Evolutionary conservation across 2,113 vertebrate species (phyloP).

Genomic region (Petromus typicus): DNA sequence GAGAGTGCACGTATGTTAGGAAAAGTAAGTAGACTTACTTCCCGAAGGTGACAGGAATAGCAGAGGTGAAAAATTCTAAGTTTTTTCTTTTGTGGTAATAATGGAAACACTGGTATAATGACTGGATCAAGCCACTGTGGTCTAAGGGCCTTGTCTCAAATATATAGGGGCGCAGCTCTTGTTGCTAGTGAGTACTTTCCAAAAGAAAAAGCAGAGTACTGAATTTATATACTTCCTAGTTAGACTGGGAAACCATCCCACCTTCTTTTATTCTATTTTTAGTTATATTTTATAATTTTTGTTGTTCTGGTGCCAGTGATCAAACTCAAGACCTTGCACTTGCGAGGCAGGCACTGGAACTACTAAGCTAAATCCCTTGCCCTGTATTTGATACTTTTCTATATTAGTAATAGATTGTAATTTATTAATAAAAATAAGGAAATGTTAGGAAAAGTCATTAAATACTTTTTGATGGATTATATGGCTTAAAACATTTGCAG

Average conservation of each 20-base stretch:
- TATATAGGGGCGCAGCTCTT: background rate
- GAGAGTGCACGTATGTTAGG: background rate
- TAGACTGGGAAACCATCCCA: background rate
- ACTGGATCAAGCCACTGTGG: background rate
- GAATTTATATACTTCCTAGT: background rate
- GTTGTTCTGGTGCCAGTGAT: too few species aligned
- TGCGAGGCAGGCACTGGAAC: too few species aligned
- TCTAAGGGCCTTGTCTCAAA: background rate
- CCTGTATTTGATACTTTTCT: too few species aligned
- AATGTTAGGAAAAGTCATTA: background rate
- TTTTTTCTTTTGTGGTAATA: background rate
- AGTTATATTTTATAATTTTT: background rate
- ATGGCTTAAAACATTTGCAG: conserved; percentile 1
- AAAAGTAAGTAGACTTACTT: background rate
- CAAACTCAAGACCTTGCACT: too few species aligned
- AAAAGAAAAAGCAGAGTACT: background rate
- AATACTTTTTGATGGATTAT: background rate
- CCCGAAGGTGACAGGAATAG: background rate
- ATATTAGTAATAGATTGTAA: background rate
- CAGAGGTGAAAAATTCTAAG: background rate
- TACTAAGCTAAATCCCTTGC: too few species aligned
- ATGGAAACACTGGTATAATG: background rate
- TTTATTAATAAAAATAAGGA: conserved; percentile 3
- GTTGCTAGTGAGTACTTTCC: background rate
- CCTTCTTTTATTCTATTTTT: background rate